phyloP scores from a whole-genome alignment of 1,140 invertebrate species.

The Sitophilus oryzae region DNA sequence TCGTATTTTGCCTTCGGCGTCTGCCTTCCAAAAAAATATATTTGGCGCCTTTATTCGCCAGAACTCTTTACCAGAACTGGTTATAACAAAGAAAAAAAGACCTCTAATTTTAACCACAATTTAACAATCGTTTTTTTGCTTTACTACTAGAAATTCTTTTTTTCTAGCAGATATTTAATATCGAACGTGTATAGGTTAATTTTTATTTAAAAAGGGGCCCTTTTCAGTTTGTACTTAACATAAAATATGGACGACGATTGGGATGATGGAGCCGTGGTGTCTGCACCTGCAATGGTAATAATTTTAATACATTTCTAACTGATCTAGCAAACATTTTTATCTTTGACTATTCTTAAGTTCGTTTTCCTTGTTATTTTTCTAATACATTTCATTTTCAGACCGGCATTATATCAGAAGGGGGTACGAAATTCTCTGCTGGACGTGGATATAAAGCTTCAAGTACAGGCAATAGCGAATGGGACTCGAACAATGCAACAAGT shows the following conservation, averaged over 20 bases:
- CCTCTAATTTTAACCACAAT: too few relatives aligned
- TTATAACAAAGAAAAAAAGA: too few relatives aligned
- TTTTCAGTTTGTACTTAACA: neutral
- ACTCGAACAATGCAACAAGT: conserved; percentile 1
- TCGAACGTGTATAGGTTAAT: too few relatives aligned
- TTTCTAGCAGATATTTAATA: too few relatives aligned
- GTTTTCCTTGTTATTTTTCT: neutral
- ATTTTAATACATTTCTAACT: neutral
- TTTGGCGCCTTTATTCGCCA: too few relatives aligned
- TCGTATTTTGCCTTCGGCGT: too few relatives aligned
- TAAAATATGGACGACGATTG: conserved; percentile 22
- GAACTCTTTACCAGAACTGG: too few relatives aligned
- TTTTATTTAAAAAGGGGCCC: too few relatives aligned
- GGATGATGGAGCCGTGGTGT: conserved; percentile 16
- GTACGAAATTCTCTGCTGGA: conserved; percentile 32
- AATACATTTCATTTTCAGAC: conserved; percentile 6
- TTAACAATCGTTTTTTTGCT: too few relatives aligned
- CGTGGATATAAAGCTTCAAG: conserved; percentile 30
- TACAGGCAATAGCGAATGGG: conserved; percentile 14
- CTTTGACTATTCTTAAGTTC: neutral
- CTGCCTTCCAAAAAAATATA: too few relatives aligned
- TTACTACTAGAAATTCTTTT: too few relatives aligned
- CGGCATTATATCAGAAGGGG: conserved; percentile 28
- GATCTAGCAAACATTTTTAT: neutral
- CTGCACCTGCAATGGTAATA: conserved; percentile 10